phyloP scores from a whole-genome alignment of 2,888 invertebrate species.

The Gibbula magus region DNA sequence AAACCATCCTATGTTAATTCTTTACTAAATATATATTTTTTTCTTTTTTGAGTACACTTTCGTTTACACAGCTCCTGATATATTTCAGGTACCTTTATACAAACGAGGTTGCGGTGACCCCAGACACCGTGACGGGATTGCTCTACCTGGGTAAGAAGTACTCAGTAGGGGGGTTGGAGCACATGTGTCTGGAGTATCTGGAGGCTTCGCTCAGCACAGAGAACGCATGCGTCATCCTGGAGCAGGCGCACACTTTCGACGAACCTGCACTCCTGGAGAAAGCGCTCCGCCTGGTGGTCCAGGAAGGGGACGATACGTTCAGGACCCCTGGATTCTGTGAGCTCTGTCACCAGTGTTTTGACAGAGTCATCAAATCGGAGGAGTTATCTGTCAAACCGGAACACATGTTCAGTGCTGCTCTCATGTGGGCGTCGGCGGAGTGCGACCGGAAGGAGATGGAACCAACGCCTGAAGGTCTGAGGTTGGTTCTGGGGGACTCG shows the following conservation, averaged over 20 bases:
- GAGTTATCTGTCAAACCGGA: slow-evolving; percentile 79
- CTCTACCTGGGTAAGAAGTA: slow-evolving; percentile 86
- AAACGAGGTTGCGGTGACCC: slow-evolving; percentile 79
- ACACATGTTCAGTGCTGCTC: slow-evolving; percentile 45
- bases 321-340: slow-evolving; percentile 79
- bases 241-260: slow-evolving; percentile 60
- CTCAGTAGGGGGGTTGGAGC: slow-evolving; percentile 82
- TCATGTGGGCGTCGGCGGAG: slow-evolving; percentile 52
- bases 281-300: slow-evolving; percentile 82
- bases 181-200: slow-evolving; percentile 82
- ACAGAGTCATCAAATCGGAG: slow-evolving; percentile 82
- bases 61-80: background rate
- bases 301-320: slow-evolving; percentile 79
- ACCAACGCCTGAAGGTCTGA: slow-evolving; percentile 36
- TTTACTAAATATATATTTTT: no score
- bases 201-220: slow-evolving; percentile 81
- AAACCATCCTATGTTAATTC: no score
- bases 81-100: slow-evolving; percentile 81
- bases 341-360: slow-evolving; percentile 81
- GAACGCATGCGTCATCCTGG: slow-evolving; percentile 77
- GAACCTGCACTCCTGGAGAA: slow-evolving; percentile 78
- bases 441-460: slow-evolving; percentile 42
- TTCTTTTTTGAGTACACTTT: background rate
- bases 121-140: slow-evolving; percentile 81
- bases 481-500: slow-evolving; percentile 45